Evolutionary conservation across 2,888 invertebrate species (phyloP), one percentile per base, ranked within the genome.

Genomic region (Polydrusus cervinus): DNA sequence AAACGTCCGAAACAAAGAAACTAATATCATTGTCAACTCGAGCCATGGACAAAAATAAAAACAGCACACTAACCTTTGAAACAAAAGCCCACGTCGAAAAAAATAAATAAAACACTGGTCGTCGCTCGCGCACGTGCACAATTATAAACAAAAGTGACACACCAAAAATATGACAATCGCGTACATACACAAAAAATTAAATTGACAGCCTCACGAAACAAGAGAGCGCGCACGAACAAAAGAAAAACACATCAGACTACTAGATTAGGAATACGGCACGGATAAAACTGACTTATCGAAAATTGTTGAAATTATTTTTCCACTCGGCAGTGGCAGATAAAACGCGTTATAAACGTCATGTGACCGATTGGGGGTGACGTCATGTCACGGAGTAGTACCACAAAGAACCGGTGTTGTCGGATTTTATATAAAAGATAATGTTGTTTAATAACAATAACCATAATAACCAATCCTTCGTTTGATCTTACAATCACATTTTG

Each of bases 281-380:
- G 69, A 64, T 64, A 81, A 81, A 75, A 83, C 82, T 84, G 84
- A 84, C 83, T 84, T 83, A 81, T 80, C 79, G 78, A 74, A 81
- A 83, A 85, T 85, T 82, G 83, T 84, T 85, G 83, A 81, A 85
- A 86, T 86, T 85, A 85, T 85, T 86, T 84, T 83, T 82, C 81
- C 78, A 71, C 76, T 78, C 72, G 45, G 57, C 68, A 49, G 68
- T 68, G 30, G 74, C 69, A 76, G 76, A 76, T 76, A 76, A 75
- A 76, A 64, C 64, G 76, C 68, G 68, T 72, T 47, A 68, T 71
- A 53, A 40, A 25, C 51, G 75, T 72, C 75, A 75, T 68, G 75
- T 75, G 75, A 75, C 71, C 71, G 62, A 72, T 67, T 57, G 62
- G 30, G 67, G 40, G 18, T 75, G 75, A 75, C 75, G 75, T 75